Conservation (phyloP, 2,888 invertebrate genomes). For the Pristionchus japonicus region DNA sequence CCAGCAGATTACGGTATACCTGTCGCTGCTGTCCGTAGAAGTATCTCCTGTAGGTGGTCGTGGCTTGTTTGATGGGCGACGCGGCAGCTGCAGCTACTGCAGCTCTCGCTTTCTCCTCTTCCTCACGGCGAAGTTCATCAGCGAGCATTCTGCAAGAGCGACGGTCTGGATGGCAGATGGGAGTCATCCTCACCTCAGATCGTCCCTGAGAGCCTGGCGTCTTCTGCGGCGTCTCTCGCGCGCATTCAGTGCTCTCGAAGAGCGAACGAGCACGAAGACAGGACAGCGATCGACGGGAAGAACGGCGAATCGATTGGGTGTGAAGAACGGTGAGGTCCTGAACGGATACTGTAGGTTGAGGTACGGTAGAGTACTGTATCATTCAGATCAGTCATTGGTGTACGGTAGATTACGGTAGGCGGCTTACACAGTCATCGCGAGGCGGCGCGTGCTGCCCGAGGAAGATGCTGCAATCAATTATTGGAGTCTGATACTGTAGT, state of each 20-base stretch:
- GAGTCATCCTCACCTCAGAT: background rate
- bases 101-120: background rate
- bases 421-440: background rate
- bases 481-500: too few species aligned
- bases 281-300: background rate
- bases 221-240: background rate
- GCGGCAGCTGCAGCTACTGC: background rate
- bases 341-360: background rate
- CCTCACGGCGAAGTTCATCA: background rate
- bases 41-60: background rate
- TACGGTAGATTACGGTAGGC: background rate
- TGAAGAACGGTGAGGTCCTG: slow-evolving; percentile 14
- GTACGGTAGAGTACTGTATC: background rate
- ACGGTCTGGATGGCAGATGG: background rate
- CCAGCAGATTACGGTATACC: background rate
- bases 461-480: background rate
- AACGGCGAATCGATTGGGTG: background rate
- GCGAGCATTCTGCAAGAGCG: background rate
- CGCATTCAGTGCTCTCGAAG: background rate
- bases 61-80: background rate
- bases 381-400: background rate
- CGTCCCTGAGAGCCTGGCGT: background rate
- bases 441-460: background rate
- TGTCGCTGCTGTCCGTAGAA: background rate
- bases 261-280: background rate